Evolutionary conservation across 23 tunicate genomes (phyloP).

Genomic region (Oikopleura dioica): DNA sequence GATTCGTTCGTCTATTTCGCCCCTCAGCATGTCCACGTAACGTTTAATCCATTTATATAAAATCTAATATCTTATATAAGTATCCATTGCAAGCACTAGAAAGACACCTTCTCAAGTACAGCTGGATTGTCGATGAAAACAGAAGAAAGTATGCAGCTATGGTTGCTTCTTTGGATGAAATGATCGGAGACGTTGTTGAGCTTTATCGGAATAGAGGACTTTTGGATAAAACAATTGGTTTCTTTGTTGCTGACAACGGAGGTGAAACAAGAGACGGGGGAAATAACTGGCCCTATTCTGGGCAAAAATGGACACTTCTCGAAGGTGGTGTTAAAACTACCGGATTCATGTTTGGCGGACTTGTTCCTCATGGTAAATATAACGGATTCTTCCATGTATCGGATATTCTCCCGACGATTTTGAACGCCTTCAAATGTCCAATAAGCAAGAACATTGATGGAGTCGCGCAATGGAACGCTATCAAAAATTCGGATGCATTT

Average conservation of each 20-base stretch:
- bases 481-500: conserved; percentile 13
- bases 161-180: conserved; percentile 65
- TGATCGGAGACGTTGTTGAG: conserved; percentile 27
- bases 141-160: conserved; percentile 41
- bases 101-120: conserved; percentile 22
- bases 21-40: conserved; percentile 38
- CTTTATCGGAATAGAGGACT: conserved; percentile 26
- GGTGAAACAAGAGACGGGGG: conserved; percentile 63
- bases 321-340: conserved; percentile 57
- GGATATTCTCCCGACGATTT: conserved; percentile 51
- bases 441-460: conserved; percentile 31
- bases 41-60: too few species aligned
- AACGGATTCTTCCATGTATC: conserved; percentile 43
- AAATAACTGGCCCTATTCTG: conserved; percentile 52
- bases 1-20: conserved; percentile 43
- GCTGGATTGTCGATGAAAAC: conserved; percentile 23
- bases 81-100: conserved; percentile 64
- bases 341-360: conserved; percentile 50
- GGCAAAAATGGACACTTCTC: conserved; percentile 41
- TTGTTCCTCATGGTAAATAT: conserved; percentile 55
- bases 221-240: conserved; percentile 30
- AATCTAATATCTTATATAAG: too few species aligned
- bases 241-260: conserved; percentile 50
- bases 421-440: conserved; percentile 33
- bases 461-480: conserved; percentile 40